Percentiles rank a stretch among this genome's conserved stretches.
phyloP scores from a whole-genome alignment of 2,113 vertebrate genomes.

The Campylorhamphus procurvoides region DNA sequence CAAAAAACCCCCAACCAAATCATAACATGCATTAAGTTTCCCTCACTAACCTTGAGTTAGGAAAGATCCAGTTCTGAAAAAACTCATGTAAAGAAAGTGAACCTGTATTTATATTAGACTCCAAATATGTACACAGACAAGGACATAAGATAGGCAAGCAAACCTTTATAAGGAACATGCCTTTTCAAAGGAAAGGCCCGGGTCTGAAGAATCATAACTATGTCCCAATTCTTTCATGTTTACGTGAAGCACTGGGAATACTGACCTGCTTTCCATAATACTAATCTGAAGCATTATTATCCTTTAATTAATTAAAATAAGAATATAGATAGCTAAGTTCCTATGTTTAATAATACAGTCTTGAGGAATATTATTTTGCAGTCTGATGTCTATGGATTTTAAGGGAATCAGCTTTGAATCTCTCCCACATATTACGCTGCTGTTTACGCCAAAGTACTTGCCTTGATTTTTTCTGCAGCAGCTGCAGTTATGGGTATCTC shows the following conservation, averaged over 20 bases:
- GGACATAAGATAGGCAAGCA: background rate
- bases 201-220: background rate
- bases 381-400: background rate
- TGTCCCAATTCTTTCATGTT: background rate
- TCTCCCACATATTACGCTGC: background rate
- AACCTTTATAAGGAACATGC: background rate
- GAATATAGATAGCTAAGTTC: background rate
- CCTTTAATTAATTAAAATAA: background rate
- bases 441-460: slow-evolving; percentile 39
- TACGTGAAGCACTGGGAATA: background rate
- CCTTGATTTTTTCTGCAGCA: slow-evolving; percentile 86
- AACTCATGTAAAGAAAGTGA: background rate
- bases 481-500: slow-evolving; percentile 77
- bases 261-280: background rate
- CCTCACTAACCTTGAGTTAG: background rate
- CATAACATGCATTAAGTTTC: background rate
- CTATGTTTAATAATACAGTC: background rate
- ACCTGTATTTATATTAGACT: background rate
- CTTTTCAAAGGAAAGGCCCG: background rate
- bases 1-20: background rate
- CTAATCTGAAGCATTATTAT: background rate
- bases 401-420: background rate
- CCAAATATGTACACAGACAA: background rate
- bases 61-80: background rate
- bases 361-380: background rate